Conservation (phyloP, 2,113 vertebrate species). For the Clarias macrocephalus region DNA sequence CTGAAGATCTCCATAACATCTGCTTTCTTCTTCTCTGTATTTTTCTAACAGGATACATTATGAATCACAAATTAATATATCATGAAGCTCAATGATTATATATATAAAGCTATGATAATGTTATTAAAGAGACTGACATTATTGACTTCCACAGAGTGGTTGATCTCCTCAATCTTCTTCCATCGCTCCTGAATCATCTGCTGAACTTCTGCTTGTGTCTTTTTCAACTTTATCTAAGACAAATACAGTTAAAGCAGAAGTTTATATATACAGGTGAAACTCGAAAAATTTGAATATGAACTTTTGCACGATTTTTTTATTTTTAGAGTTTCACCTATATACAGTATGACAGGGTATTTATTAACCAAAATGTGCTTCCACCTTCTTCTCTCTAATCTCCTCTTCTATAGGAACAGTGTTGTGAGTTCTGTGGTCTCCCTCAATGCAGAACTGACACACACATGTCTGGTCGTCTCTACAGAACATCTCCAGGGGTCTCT, state of each 20-base stretch:
- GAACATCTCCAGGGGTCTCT: slow-evolving; percentile 33
- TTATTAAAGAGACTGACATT: background rate
- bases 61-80: no score
- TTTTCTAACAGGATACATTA: slow-evolving; percentile 3
- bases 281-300: no score
- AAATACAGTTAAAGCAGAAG: no score
- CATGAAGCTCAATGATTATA: no score
- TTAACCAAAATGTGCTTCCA: background rate
- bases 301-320: no score
- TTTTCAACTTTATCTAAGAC: background rate
- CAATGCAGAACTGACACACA: slow-evolving; percentile 26
- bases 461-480: slow-evolving; percentile 22
- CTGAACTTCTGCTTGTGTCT: background rate
- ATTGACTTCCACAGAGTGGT: background rate
- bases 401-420: background rate
- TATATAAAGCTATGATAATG: background rate
- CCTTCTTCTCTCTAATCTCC: background rate
- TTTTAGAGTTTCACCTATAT: background rate
- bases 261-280: no score
- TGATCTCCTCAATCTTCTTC: slow-evolving; percentile 11
- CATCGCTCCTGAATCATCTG: slow-evolving; percentile 16
- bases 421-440: slow-evolving; percentile 1
- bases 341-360: background rate
- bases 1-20: slow-evolving; percentile 11
- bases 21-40: background rate